Conservation (phyloP, 1,140 invertebrate species). For the Dendrolimus punctatus region DNA sequence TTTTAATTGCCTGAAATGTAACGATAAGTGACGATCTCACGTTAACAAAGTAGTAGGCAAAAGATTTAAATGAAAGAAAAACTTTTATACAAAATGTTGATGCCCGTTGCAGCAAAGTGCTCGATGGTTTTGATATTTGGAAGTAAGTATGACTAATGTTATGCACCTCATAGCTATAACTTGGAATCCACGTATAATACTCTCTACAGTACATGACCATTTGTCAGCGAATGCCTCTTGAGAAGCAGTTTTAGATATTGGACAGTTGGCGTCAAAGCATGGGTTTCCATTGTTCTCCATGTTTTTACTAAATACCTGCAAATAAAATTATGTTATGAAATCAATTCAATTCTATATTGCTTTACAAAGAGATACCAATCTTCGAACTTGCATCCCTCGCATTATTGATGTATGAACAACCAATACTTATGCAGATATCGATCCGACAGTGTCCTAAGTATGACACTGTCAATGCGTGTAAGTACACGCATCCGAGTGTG, state of each 20-base stretch:
- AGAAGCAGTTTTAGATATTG: conserved; percentile 72
- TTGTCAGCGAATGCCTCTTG: conserved; percentile 27
- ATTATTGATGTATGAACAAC: too few species aligned
- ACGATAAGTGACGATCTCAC: background rate
- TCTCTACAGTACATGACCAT: conserved; percentile 77
- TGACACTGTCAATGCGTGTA: too few species aligned
- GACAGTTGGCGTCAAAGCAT: conserved; percentile 76
- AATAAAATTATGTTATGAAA: conserved; percentile 7
- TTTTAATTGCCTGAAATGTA: background rate
- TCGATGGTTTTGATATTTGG: background rate
- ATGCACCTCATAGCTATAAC: conserved; percentile 79
- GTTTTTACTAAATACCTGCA: conserved; percentile 80
- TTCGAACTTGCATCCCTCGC: too few species aligned
- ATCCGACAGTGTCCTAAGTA: too few species aligned
- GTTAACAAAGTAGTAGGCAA: background rate
- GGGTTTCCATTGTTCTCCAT: conserved; percentile 74
- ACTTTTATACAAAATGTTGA: too few species aligned
- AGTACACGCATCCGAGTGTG: too few species aligned
- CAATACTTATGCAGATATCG: too few species aligned
- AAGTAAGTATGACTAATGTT: background rate
- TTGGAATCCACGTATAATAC: conserved; percentile 78
- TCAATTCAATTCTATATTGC: too few species aligned
- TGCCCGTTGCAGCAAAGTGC: too few species aligned
- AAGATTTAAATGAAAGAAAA: too few species aligned
- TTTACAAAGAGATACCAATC: too few species aligned